Percentiles rank a stretch among this genome's conserved stretches.
phyloP scores from a whole-genome alignment of 2,888 invertebrate species.

The Lysandra bellargus region DNA sequence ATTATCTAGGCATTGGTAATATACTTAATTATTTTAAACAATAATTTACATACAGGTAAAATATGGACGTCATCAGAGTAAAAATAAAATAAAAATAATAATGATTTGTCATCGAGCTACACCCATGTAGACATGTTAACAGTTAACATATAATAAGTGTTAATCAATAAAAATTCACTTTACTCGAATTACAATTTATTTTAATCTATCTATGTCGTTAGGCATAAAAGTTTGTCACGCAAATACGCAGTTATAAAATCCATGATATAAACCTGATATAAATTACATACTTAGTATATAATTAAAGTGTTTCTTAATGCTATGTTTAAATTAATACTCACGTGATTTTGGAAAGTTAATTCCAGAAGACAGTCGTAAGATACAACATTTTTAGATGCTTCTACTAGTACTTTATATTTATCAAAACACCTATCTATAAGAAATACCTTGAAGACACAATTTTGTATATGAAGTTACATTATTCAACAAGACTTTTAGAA shows the following conservation, averaged over 20 bases:
- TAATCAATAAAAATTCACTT: not conserved
- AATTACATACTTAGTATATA: not conserved
- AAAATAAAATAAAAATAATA: not conserved
- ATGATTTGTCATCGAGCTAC: not conserved
- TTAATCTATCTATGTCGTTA: not conserved
- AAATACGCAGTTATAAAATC: slow-evolving; percentile 5
- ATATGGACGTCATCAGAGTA: no score
- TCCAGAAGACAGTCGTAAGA: not conserved
- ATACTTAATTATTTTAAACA: no score
- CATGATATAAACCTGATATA: not conserved
- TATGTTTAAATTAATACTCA: not conserved
- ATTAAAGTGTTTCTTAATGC: not conserved
- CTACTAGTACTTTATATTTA: not conserved
- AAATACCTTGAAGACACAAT: slow-evolving; percentile 19
- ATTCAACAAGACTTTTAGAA: slow-evolving; percentile 45
- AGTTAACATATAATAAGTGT: not conserved
- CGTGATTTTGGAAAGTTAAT: slow-evolving; percentile 3
- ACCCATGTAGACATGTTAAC: not conserved
- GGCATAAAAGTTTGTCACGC: not conserved
- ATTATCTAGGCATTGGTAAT: no score
- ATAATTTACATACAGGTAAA: no score
- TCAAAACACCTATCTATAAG: not conserved
- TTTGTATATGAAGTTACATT: slow-evolving; percentile 23
- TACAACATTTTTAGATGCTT: slow-evolving; percentile 1
- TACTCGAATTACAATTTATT: not conserved